Evolutionary conservation across 2,888 invertebrate genomes (phyloP), one percentile per base, ranked within the genome.

Genomic region (Mesoligia furuncula): DNA sequence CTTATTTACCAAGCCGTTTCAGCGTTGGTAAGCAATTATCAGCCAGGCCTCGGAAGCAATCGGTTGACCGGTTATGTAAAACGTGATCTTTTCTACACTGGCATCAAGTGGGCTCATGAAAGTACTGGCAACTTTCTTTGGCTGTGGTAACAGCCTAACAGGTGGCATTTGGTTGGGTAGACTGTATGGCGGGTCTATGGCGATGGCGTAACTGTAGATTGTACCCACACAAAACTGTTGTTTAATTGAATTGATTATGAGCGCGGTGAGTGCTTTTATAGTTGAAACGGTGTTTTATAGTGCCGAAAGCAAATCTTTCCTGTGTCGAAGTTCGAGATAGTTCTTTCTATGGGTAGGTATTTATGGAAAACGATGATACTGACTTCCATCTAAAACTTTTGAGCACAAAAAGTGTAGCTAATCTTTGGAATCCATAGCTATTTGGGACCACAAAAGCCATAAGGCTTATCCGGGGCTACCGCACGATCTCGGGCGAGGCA

Each of bases 81-180:
- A 70, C 84, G 73, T 75, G 78, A 74, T 57, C 80, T 76, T 79
- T 75, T 73, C 65, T 83, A 78, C 57, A 15, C 71, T 84, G 82
- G 69, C 48, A n/a, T 66, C 27, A 62, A 69, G 57, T 31, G 36
- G 48, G n/a, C 24, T 65, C 39, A 80, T 62, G 84, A 86, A 86
- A 77, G 87, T 80, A 74, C 74, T 66, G 51, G 66, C 36, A 80
- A 87, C 84, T 85, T 86, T 84, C 87, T 84, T 85, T n/a, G 72
- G 65, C 64, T 74, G 71, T 71, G 70, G 76, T 71, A 83, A 74
- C n/a, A n/a, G n/a, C n/a, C n/a, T n/a, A n/a, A n/a, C 68, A 57
- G 77, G 64, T 73, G 83, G 62, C 73, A 82, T 83, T 83, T 85
- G 45, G 39, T 27, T 27, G 54, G 48, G 39, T 64, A 87, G 77